Percentiles rank a stretch among this genome's conserved stretches.
Conservation (phyloP, 2,797 vertebrate species). For the Schizopygopsis pylzovi region DNA sequence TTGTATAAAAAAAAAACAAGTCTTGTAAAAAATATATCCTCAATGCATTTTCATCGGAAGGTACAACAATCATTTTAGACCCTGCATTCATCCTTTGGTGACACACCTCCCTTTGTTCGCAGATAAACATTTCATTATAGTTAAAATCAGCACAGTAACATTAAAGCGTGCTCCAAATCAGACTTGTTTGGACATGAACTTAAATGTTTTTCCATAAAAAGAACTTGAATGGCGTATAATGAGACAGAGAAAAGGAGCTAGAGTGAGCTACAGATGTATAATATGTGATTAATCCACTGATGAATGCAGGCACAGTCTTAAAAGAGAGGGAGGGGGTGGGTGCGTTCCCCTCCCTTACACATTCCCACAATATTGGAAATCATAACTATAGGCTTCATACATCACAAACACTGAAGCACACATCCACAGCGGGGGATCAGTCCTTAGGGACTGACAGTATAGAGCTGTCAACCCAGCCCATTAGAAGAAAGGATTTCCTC, state of each 20-base stretch:
- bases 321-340: conserved; percentile 23
- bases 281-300: conserved; percentile 29
- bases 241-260: conserved; percentile 9
- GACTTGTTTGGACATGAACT: not conserved
- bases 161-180: not conserved
- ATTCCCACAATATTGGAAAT: conserved; percentile 37
- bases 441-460: conserved; percentile 30
- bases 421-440: conserved; percentile 39
- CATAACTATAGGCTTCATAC: conserved; percentile 43
- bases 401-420: conserved; percentile 33
- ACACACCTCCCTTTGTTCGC: conserved; percentile 25
- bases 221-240: conserved; percentile 1
- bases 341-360: conserved; percentile 14
- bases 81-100: not conserved
- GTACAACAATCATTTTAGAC: not conserved
- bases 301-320: conserved; percentile 21
- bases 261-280: conserved; percentile 17
- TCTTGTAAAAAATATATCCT: not conserved
- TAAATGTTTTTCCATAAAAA: not conserved
- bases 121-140: not conserved
- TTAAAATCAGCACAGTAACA: not conserved
- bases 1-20: not conserved
- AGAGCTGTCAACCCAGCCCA: conserved; percentile 46
- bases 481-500: conserved; percentile 49
- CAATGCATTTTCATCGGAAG: no score